phyloP scores from a whole-genome alignment of 2,113 vertebrate genomes.

The Ceyx margarethae region DNA sequence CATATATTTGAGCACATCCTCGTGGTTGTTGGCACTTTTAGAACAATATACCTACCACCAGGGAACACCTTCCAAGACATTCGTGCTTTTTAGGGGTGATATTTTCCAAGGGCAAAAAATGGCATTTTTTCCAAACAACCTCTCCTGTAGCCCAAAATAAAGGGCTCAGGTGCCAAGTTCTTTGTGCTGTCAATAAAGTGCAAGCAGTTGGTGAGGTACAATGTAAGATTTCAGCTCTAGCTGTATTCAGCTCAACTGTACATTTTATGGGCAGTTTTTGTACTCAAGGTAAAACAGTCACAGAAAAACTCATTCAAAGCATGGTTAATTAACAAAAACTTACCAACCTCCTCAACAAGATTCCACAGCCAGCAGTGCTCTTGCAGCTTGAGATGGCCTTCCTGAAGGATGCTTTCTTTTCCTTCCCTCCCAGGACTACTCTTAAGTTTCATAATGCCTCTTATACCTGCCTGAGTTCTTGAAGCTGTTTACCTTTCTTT shows the following conservation, averaged over 20 bases:
- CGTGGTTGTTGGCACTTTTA: too few relatives aligned
- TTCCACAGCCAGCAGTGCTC: not conserved
- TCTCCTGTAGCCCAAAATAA: too few relatives aligned
- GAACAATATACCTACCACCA: too few relatives aligned
- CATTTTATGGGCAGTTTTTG: not conserved
- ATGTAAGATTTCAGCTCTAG: too few relatives aligned
- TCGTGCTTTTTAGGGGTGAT: too few relatives aligned
- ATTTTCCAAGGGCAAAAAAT: too few relatives aligned
- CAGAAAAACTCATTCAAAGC: not conserved
- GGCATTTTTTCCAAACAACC: too few relatives aligned
- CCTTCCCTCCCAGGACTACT: not conserved
- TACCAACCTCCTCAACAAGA: not conserved
- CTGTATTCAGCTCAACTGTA: not conserved
- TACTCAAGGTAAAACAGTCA: not conserved
- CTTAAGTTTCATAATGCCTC: not conserved
- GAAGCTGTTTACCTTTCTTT: not conserved
- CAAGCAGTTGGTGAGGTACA: too few relatives aligned
- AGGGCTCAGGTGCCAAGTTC: too few relatives aligned
- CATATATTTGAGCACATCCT: too few relatives aligned
- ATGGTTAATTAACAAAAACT: not conserved
- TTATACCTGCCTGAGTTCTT: not conserved
- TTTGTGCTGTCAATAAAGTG: too few relatives aligned
- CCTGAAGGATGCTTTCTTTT: not conserved
- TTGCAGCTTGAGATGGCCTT: not conserved
- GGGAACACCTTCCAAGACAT: too few relatives aligned